Conservation (phyloP, 2,888 invertebrate genomes). For the Chrysotoxum bicinctum region DNA sequence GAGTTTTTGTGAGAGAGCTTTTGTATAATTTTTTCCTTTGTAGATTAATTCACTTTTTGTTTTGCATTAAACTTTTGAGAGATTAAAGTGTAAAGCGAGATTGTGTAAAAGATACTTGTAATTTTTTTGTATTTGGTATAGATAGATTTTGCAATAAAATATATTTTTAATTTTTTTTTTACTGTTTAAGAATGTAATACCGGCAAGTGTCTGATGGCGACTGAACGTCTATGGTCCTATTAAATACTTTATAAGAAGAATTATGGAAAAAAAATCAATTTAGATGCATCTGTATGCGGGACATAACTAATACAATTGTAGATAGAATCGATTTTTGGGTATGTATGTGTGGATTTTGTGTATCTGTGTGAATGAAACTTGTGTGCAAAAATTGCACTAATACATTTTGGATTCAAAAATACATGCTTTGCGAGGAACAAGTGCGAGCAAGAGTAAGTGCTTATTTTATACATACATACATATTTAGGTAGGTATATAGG, state of each 20-base stretch:
- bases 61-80: not conserved
- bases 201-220: slow-evolving; percentile 82
- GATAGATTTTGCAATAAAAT: slow-evolving; percentile 9
- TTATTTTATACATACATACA: not conserved
- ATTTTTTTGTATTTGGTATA: slow-evolving; percentile 6
- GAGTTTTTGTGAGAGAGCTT: slow-evolving; percentile 31
- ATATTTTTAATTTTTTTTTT: slow-evolving; percentile 23
- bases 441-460: not conserved
- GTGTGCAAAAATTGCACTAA: slow-evolving; percentile 32
- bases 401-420: not conserved
- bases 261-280: slow-evolving; percentile 18
- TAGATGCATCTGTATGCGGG: slow-evolving; percentile 25
- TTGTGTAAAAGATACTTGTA: slow-evolving; percentile 24
- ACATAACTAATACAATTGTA: slow-evolving; percentile 12
- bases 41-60: slow-evolving; percentile 8
- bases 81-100: slow-evolving; percentile 3
- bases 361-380: slow-evolving; percentile 26
- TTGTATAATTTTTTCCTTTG: slow-evolving; percentile 2
- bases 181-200: slow-evolving; percentile 38
- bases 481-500: not conserved
- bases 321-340: slow-evolving; percentile 43
- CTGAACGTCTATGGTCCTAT: slow-evolving; percentile 85
- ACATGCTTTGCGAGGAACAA: not conserved
- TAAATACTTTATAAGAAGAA: slow-evolving; percentile 78
- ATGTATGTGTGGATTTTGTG: slow-evolving; percentile 5